Evolutionary conservation across 2,888 invertebrate species (phyloP).

Genomic region (Cheilosia pagana): DNA sequence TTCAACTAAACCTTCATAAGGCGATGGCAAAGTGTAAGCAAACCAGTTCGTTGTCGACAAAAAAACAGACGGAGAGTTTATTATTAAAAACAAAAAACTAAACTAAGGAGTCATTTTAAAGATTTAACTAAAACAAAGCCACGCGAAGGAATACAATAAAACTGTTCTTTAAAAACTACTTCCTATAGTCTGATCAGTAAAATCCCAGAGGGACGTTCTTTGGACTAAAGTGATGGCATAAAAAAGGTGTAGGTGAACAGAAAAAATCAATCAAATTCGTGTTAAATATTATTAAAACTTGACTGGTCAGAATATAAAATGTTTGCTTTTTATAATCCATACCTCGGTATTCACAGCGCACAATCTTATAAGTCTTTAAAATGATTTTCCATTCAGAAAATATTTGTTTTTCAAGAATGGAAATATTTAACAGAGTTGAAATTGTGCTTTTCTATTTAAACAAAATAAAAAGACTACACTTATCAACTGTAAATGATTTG

Average conservation of each 20-base stretch:
- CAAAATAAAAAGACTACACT: slow-evolving; percentile 19
- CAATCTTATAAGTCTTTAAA: slow-evolving; percentile 34
- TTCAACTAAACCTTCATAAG: slow-evolving; percentile 28
- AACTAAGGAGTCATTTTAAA: no score
- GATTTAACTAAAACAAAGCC: no score
- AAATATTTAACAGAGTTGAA: slow-evolving; percentile 32
- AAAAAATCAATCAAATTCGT: no score
- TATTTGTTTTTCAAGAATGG: slow-evolving; percentile 38
- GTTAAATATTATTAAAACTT: no score
- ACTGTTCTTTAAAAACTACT: no score
- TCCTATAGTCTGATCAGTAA: no score
- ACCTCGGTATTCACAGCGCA: background rate
- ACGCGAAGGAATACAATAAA: no score
- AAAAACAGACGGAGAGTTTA: slow-evolving; percentile 44
- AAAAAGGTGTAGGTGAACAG: no score
- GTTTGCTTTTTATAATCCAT: no score
- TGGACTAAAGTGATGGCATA: no score
- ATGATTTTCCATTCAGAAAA: slow-evolving; percentile 28
- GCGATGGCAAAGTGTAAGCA: background rate
- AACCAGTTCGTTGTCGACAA: slow-evolving; percentile 19
- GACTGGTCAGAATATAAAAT: no score
- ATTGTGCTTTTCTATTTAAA: slow-evolving; percentile 24
- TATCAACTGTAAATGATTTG: slow-evolving; percentile 51
- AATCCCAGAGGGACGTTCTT: no score
- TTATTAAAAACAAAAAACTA: background rate